Percentiles rank a stretch among this genome's conserved stretches.
phyloP scores from a whole-genome alignment of 2,113 vertebrate genomes.

The Thomomys bottae region DNA sequence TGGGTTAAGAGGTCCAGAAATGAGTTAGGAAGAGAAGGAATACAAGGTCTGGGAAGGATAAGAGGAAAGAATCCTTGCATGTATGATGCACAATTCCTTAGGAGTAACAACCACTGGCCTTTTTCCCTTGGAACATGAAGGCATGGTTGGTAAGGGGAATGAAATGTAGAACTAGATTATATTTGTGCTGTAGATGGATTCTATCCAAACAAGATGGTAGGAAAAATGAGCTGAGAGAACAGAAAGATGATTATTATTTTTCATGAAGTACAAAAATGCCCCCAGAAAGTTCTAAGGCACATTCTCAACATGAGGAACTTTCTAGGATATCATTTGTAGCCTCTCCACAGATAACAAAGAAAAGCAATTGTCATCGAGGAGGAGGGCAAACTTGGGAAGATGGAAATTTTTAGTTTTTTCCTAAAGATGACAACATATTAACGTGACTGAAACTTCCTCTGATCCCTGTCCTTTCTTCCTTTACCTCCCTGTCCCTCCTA shows the following conservation, averaged over 20 bases:
- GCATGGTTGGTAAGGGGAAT: background rate
- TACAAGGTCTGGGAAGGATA: background rate
- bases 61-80: background rate
- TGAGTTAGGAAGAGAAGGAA: background rate
- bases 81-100: background rate
- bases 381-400: background rate
- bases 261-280: constrained; percentile 9
- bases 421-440: background rate
- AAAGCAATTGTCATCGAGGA: background rate
- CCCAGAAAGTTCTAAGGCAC: constrained; percentile 24
- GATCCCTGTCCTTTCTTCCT: constrained; percentile 53
- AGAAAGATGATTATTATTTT: background rate
- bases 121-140: constrained; percentile 5
- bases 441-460: constrained; percentile 16
- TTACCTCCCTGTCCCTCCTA: constrained; percentile 56
- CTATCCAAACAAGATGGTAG: constrained; percentile 16
- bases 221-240: background rate
- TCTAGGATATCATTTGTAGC: background rate
- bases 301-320: constrained; percentile 28
- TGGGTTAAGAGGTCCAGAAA: background rate
- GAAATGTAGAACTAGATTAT: constrained; percentile 11
- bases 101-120: background rate
- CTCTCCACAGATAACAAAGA: constrained; percentile 1
- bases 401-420: constrained; percentile 13
- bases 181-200: background rate